phyloP scores from a whole-genome alignment of 2,797 vertebrate genomes.

The Menidia menidia region DNA sequence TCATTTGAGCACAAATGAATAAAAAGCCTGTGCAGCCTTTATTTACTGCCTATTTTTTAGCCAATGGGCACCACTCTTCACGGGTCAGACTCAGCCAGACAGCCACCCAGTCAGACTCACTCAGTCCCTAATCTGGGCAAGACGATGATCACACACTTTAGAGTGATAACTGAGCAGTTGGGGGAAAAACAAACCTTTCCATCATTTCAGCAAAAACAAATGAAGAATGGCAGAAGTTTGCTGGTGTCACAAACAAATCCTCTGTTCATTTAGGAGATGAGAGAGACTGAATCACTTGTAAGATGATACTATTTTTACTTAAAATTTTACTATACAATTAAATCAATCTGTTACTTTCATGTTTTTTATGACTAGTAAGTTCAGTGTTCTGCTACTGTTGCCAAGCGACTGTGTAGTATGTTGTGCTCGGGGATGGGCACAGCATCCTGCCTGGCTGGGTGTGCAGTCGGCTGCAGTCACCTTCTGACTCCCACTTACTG shows the following conservation, averaged over 20 bases:
- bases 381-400: background rate
- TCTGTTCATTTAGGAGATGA: background rate
- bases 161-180: background rate
- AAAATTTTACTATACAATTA: background rate
- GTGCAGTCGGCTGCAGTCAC: background rate
- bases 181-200: too few relatives aligned
- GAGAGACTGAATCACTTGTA: background rate
- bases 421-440: background rate
- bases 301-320: background rate
- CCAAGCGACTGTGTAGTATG: background rate
- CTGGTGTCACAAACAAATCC: background rate
- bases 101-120: constrained; percentile 44
- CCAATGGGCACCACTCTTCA: constrained; percentile 15
- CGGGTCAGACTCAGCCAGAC: constrained; percentile 38
- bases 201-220: too few relatives aligned
- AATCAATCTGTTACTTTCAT: background rate
- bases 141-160: constrained; percentile 13
- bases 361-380: background rate
- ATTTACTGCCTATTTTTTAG: constrained; percentile 11
- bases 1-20: background rate
- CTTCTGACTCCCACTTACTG: too few relatives aligned
- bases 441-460: background rate
- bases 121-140: constrained; percentile 52
- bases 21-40: background rate
- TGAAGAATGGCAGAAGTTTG: background rate